Percentiles rank a stretch among this genome's conserved stretches.
Conservation (phyloP, 2,113 vertebrate species). For the Macrotus californicus region DNA sequence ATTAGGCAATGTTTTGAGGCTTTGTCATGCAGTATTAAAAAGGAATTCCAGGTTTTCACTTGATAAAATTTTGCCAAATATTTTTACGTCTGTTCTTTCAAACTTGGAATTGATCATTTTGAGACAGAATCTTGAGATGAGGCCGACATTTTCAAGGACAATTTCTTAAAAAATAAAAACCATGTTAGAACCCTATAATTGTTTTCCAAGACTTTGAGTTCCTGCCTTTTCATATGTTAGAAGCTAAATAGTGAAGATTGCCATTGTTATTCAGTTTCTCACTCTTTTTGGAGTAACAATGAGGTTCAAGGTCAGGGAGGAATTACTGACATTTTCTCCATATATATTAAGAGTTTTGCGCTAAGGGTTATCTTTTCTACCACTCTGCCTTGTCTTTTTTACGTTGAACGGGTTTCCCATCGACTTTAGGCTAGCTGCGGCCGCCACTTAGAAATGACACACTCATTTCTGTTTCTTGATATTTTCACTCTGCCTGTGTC, state of each 20-base stretch:
- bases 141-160: neutral
- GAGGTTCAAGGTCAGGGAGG: neutral
- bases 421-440: neutral
- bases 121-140: constrained; percentile 3
- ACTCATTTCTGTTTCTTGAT: neutral
- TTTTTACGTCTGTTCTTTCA: neutral
- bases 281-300: neutral
- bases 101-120: neutral
- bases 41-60: neutral
- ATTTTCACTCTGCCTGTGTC: neutral
- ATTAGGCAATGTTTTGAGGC: neutral
- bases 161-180: neutral
- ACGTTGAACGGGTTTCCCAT: neutral
- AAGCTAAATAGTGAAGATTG: neutral
- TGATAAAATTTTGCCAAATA: neutral
- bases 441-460: neutral
- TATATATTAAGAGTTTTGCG: neutral
- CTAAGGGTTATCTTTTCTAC: neutral
- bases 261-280: neutral
- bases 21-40: neutral
- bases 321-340: neutral
- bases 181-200: neutral
- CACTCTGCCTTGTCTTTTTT: neutral
- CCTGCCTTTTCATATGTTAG: neutral
- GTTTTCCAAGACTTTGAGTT: neutral